phyloP scores from a whole-genome alignment of 1,140 invertebrate genomes.

The Parapsyche elsis region DNA sequence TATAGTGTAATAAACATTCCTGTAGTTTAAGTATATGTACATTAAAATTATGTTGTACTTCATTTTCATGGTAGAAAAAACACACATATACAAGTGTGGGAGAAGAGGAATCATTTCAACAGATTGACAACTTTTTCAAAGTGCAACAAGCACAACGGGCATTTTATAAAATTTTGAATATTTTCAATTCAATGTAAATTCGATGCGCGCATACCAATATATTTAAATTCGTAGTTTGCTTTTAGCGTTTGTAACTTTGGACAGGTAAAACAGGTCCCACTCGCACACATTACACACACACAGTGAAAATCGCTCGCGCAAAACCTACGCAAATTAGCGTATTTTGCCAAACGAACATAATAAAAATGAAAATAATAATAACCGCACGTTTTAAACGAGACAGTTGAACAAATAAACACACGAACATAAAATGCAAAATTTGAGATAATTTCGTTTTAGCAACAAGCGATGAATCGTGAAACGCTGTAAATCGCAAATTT shows the following conservation, averaged over 20 bases:
- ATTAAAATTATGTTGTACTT: too few species aligned
- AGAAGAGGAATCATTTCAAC: too few species aligned
- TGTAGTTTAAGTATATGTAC: too few species aligned
- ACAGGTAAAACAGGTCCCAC: slow-evolving; percentile 8
- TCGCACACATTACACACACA: not conserved
- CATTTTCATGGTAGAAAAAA: too few species aligned
- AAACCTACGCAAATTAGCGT: slow-evolving; percentile 8
- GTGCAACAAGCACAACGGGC: too few species aligned
- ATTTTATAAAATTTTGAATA: too few species aligned
- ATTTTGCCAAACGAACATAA: not conserved
- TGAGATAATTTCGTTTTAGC: too few species aligned
- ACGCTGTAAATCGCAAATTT: not conserved
- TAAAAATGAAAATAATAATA: not conserved
- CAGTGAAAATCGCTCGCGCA: not conserved
- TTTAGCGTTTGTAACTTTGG: not conserved
- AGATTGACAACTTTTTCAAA: too few species aligned
- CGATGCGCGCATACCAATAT: not conserved
- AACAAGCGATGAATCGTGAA: not conserved
- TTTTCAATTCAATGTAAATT: not conserved
- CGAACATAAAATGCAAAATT: too few species aligned
- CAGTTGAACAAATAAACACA: not conserved
- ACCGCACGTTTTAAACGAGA: not conserved
- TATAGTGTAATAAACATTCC: too few species aligned
- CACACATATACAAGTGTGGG: too few species aligned
- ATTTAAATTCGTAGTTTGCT: not conserved